Evolutionary conservation across 2,888 invertebrate genomes (phyloP).

Genomic region (Pterostichus niger): DNA sequence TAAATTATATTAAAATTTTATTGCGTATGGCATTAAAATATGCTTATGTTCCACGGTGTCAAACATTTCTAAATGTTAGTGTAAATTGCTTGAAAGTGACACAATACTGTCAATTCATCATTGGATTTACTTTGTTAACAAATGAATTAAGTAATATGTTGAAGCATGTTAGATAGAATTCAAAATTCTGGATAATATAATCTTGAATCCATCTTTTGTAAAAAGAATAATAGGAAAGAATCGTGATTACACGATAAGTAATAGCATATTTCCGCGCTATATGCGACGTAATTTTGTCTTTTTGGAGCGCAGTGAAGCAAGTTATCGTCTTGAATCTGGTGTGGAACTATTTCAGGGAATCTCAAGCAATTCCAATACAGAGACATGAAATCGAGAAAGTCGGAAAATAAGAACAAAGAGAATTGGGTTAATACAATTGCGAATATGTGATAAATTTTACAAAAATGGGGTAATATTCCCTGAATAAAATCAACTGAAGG

Average conservation of each 20-base stretch:
- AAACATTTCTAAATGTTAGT: no score
- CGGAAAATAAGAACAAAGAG: constrained; percentile 38
- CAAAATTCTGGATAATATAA: constrained; percentile 19
- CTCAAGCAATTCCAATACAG: constrained; percentile 31
- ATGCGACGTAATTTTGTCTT: constrained; percentile 39
- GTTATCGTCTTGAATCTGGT: constrained; percentile 40
- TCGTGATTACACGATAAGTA: constrained; percentile 30
- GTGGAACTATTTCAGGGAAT: constrained; percentile 35
- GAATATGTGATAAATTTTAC: constrained; percentile 30
- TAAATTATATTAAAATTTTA: no score
- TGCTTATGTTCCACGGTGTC: no score
- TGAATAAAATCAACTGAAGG: background rate
- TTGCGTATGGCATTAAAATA: no score
- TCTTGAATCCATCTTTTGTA: constrained; percentile 9
- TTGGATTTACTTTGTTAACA: no score
- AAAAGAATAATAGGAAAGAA: constrained; percentile 11
- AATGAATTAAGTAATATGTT: background rate
- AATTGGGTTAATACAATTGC: constrained; percentile 39
- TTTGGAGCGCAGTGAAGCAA: constrained; percentile 37
- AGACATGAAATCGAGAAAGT: constrained; percentile 36
- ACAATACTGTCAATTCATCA: no score
- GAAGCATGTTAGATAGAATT: background rate
- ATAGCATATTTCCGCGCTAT: constrained; percentile 31
- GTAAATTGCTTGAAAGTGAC: no score
- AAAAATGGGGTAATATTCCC: constrained; percentile 18